Base-by-base conservation (phyloP, 2,797 vertebrate genomes). In the Avahi laniger region DNA sequence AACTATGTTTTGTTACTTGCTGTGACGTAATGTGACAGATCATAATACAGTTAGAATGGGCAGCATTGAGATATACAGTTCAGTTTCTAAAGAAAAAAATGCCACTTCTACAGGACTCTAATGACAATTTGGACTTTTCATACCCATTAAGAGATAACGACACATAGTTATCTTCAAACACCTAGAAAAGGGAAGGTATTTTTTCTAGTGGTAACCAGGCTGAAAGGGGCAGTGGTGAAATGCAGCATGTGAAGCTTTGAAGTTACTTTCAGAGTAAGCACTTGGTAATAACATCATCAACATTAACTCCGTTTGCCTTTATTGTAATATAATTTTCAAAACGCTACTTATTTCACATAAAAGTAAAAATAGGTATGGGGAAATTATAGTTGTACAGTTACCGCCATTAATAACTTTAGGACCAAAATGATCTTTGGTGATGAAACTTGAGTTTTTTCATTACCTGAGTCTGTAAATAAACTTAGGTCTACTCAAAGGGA, bases 341-440 rank as follows among this genome's bases (percentile, higher is more conserved):
- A 80, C 26, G 7, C 33, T 75, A 78, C 15, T 76, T 61, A 88
- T 38, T 93, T 93, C 30, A 69, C 35, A 75, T 61, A 61, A 75
- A 70, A 86, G 41, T 83, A 38, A 91, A 65, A 70, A 86, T 33
- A 91, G 69, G 38, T 93, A 26, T 28, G 28, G 57, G 41, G 6
- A 96, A 91, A 85, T 83, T 15, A 82, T 17, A 82, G 5, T 63
- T 85, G 26, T 86, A n/a, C 5, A 54, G 11, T 69, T 70, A 59
- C 28, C 76, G 35, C 70, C 61, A 92, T 72, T 94, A 79, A 43
- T 87, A 78, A 82, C 57, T 89, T 79, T 65, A 91, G 20, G 73
- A 22, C 76, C 33, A 84, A 24, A 83, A 35, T 90, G 41, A 17
- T 84, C 33, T 85, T 83, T 92, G 22, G 28, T 85, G 33, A 63